A percentile compares a stretch with the other conserved stretches of the same genome.
Conservation (phyloP, 2,113 vertebrate species). For the Caracal caracal region DNA sequence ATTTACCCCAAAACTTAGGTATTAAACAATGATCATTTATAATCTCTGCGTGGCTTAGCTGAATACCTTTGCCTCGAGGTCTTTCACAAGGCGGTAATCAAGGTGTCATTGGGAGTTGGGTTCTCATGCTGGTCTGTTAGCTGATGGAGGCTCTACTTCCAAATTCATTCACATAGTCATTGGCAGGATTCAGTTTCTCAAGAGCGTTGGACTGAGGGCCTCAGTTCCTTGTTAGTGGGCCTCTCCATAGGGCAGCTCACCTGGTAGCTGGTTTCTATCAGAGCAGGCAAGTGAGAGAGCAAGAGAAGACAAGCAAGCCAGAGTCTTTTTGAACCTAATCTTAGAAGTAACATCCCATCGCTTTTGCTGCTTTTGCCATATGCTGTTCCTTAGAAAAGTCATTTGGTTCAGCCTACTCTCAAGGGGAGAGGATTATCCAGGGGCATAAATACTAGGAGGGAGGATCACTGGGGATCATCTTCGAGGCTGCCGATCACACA, state of each 20-base stretch:
- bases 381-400: background rate
- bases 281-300: background rate
- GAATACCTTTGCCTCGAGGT: background rate
- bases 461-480: background rate
- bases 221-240: background rate
- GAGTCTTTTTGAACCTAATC: background rate
- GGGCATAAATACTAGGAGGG: background rate
- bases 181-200: background rate
- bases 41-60: slow-evolving; percentile 1
- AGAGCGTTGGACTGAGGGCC: background rate
- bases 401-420: background rate
- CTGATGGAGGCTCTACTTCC: background rate
- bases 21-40: background rate
- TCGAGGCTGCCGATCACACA: background rate
- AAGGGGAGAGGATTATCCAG: background rate
- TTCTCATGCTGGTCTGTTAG: background rate
- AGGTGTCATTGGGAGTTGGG: background rate
- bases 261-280: background rate
- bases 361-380: background rate
- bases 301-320: background rate
- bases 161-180: background rate
- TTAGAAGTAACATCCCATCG: background rate
- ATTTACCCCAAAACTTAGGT: background rate
- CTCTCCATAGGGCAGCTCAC: background rate
- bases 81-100: background rate